phyloP scores from a whole-genome alignment of 2,797 vertebrate species.

The Amazona ochrocephala region DNA sequence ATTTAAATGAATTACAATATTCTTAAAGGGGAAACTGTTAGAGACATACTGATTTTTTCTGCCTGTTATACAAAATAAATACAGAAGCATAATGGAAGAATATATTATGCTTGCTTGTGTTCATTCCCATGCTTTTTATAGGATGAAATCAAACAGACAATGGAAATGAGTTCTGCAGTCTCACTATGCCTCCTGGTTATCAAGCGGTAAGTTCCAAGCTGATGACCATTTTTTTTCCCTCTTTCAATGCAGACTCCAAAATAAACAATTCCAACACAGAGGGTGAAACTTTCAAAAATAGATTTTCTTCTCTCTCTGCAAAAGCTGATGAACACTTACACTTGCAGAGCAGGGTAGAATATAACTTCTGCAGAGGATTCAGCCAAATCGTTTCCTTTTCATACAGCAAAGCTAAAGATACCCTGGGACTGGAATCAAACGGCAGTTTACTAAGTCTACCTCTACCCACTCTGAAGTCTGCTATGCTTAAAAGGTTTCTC shows the following conservation, averaged over 20 bases:
- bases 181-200: slow-evolving; percentile 59
- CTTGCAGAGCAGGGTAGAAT: background rate
- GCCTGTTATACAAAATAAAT: slow-evolving; percentile 68
- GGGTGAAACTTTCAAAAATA: background rate
- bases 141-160: slow-evolving; percentile 72
- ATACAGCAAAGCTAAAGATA: background rate
- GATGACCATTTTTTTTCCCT: slow-evolving; percentile 14
- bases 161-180: slow-evolving; percentile 68
- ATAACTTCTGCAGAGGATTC: background rate
- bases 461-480: background rate
- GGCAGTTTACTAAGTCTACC: background rate
- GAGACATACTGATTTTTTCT: slow-evolving; percentile 16
- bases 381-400: background rate
- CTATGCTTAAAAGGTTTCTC: background rate
- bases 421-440: background rate
- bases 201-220: slow-evolving; percentile 53
- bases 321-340: background rate
- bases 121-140: slow-evolving; percentile 57
- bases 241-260: slow-evolving; percentile 24
- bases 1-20: slow-evolving; percentile 41
- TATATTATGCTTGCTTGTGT: slow-evolving; percentile 46
- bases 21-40: slow-evolving; percentile 29
- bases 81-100: slow-evolving; percentile 63
- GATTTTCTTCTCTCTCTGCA: slow-evolving; percentile 4
- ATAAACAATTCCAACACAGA: background rate